Conservation (phyloP, 2,113 vertebrate species). For the Tichodroma muraria region DNA sequence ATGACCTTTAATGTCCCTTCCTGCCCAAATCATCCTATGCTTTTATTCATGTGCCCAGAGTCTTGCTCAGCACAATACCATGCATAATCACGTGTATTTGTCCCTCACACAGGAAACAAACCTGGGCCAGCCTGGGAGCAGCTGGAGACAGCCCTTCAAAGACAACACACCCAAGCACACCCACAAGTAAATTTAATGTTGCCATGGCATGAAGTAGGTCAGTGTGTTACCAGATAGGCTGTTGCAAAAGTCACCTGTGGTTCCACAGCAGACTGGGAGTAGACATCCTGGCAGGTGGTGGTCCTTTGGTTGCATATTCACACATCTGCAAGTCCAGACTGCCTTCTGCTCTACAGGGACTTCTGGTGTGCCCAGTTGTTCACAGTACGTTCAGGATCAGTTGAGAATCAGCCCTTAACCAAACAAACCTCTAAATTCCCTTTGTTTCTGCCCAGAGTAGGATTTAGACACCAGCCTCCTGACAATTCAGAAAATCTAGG, state of each 20-base stretch:
- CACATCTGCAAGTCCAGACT: not conserved
- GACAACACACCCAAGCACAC: not conserved
- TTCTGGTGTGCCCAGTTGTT: not conserved
- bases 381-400: not conserved
- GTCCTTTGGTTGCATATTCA: not conserved
- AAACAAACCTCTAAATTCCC: not conserved
- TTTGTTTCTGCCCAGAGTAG: not conserved
- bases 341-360: not conserved
- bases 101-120: not conserved
- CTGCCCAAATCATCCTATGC: not conserved
- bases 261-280: not conserved
- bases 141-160: not conserved
- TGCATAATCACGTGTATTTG: not conserved
- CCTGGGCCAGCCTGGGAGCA: not conserved
- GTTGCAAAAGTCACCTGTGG: not conserved
- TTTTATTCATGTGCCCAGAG: not conserved
- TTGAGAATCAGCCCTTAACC: not conserved
- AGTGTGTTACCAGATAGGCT: not conserved
- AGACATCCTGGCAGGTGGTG: not conserved
- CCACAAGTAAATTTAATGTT: not conserved
- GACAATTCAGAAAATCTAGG: not conserved
- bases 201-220: not conserved
- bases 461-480: not conserved
- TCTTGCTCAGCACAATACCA: not conserved
- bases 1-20: not conserved